These are phyloP conservation scores for Petrocephalus sullivani DNA, from an alignment of 2,797 vertebrate genomes.

Conservation along the genomic window DNA sequence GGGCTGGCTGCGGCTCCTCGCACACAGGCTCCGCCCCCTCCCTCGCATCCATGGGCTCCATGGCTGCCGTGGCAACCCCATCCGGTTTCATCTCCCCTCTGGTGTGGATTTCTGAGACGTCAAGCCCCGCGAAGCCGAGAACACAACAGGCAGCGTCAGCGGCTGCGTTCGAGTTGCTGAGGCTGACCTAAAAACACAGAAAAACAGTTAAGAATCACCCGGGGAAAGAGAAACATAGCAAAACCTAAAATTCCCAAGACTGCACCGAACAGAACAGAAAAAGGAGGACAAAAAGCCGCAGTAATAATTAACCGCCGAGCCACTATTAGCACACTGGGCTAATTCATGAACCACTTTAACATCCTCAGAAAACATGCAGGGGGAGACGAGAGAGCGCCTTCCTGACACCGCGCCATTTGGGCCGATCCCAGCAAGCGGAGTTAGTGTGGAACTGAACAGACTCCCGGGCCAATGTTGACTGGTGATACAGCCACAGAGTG, in stretches of 20 bases:
- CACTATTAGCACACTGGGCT: background rate
- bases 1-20: slow-evolving; percentile 51
- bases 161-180: background rate
- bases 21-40: slow-evolving; percentile 51
- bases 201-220: background rate
- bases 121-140: background rate
- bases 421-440: background rate
- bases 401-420: background rate
- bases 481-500: background rate
- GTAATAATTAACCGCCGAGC: background rate
- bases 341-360: slow-evolving; percentile 9
- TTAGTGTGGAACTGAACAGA: background rate
- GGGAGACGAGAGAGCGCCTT: background rate
- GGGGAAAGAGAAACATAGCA: background rate
- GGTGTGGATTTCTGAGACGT: slow-evolving; percentile 8
- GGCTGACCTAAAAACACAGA: background rate
- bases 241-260: background rate
- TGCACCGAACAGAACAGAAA: background rate
- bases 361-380: background rate
- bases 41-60: slow-evolving; percentile 63
- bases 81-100: slow-evolving; percentile 71
- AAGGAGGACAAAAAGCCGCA: background rate
- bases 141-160: background rate
- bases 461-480: background rate
- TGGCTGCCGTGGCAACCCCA: slow-evolving; percentile 60